These are phyloP conservation scores for Corapipo altera DNA, from an alignment of 2,113 vertebrate species.

Conservation along the genomic window DNA sequence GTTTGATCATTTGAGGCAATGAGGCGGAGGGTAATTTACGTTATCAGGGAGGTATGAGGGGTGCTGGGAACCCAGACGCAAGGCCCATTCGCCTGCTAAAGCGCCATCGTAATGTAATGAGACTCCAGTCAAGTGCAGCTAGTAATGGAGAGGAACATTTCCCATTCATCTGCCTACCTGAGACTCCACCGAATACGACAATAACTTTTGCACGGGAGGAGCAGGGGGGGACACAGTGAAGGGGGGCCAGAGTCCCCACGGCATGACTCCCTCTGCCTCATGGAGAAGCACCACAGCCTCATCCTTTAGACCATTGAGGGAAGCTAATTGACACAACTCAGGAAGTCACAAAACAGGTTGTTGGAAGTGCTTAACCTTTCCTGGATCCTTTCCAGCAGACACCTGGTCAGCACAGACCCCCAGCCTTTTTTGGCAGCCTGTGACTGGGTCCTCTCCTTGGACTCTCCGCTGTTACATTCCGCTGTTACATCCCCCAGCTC, in stretches of 20 bases:
- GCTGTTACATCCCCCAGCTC: background rate
- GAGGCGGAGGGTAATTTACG: constrained; percentile 93
- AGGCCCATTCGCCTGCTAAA: constrained; percentile 93
- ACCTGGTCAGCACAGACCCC: background rate
- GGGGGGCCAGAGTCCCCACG: constrained; percentile 11
- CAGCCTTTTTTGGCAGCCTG: background rate
- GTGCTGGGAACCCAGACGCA: constrained; percentile 91
- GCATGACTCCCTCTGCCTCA: constrained; percentile 22
- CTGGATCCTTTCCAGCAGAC: background rate
- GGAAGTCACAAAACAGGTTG: background rate
- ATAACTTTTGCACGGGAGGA: constrained; percentile 76
- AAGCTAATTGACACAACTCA: background rate
- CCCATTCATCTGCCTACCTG: constrained; percentile 94
- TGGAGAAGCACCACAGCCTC: background rate
- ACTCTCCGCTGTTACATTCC: background rate
- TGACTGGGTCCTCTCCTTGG: background rate
- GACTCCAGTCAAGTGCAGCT: constrained; percentile 90
- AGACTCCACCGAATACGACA: constrained; percentile 89
- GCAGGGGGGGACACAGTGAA: background rate
- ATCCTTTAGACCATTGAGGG: background rate
- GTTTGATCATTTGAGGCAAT: constrained; percentile 97
- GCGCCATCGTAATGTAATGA: constrained; percentile 94
- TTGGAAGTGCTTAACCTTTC: background rate
- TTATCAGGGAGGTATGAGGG: constrained; percentile 91
- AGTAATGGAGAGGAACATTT: constrained; percentile 93